phyloP scores from a whole-genome alignment of 2,113 vertebrate genomes.

The Ondatra zibethicus region DNA sequence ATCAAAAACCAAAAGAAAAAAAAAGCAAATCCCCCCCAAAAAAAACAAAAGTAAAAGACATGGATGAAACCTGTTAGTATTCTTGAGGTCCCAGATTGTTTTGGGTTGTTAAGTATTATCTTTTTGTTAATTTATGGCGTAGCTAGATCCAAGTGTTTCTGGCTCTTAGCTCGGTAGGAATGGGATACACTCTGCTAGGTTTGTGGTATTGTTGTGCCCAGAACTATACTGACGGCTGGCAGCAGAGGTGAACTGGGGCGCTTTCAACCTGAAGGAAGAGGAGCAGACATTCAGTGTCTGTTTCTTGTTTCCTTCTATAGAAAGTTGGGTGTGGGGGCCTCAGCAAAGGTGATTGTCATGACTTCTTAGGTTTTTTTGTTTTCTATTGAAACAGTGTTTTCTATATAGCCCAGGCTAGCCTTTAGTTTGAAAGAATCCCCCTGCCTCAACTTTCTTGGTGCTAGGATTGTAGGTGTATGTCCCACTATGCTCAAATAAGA shows the following conservation, averaged over 20 bases:
- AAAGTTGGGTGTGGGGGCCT: background rate
- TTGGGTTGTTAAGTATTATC: background rate
- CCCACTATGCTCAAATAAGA: background rate
- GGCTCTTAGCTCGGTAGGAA: conserved; percentile 22
- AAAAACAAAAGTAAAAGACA: background rate
- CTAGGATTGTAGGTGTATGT: background rate
- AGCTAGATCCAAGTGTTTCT: background rate
- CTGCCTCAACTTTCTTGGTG: background rate
- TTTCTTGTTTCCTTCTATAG: conserved; percentile 36
- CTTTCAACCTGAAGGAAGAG: background rate
- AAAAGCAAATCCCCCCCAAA: background rate
- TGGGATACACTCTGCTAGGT: background rate
- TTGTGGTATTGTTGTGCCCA: conserved; percentile 9
- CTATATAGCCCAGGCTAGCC: background rate
- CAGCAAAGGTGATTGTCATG: conserved; percentile 18
- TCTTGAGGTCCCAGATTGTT: background rate
- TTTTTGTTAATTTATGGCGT: conserved; percentile 42
- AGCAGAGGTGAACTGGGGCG: background rate
- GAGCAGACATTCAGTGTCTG: conserved; percentile 13
- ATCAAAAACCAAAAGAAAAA: background rate
- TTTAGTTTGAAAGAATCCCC: background rate
- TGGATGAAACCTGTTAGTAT: conserved; percentile 21
- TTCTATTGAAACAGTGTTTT: background rate
- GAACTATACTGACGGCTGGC: background rate
- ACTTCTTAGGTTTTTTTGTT: background rate